These are phyloP conservation scores for Thoracochromis brauschi DNA, from an alignment of 2,113 vertebrate genomes.

Conservation along the genomic window DNA sequence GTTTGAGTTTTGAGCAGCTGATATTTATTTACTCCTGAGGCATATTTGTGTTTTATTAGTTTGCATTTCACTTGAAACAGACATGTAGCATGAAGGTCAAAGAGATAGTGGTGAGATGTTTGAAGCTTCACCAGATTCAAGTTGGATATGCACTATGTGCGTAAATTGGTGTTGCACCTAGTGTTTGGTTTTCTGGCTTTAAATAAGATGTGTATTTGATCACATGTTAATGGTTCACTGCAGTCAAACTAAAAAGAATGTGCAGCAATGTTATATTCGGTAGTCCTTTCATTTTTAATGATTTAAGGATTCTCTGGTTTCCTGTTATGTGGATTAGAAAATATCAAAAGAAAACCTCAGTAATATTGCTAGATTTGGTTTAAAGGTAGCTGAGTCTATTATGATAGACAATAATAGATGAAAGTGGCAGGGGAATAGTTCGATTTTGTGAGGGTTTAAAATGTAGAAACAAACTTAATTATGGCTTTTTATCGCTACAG, in stretches of 20 bases:
- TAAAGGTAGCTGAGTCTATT: neutral
- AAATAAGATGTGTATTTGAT: neutral
- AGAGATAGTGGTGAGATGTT: neutral
- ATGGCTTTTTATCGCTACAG: neutral
- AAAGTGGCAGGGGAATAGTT: neutral
- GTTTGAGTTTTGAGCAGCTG: neutral
- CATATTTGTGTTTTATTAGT: neutral
- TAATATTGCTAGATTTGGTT: neutral
- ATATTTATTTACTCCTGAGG: neutral
- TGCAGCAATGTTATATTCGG: neutral
- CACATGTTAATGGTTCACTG: neutral
- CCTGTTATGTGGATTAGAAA: neutral
- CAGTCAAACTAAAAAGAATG: neutral
- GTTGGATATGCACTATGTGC: neutral
- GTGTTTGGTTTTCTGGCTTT: neutral
- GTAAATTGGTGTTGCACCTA: neutral
- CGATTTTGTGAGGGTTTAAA: neutral
- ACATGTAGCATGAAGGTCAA: neutral
- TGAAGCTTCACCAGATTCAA: neutral
- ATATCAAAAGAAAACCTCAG: neutral
- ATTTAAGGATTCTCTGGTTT: neutral
- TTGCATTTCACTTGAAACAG: neutral
- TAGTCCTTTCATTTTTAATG: neutral
- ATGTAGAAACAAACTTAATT: neutral
- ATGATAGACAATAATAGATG: neutral